Evolutionary conservation across 2,888 invertebrate genomes (phyloP), one percentile per base, ranked within the genome.

Genomic region (Julus scandinavius): DNA sequence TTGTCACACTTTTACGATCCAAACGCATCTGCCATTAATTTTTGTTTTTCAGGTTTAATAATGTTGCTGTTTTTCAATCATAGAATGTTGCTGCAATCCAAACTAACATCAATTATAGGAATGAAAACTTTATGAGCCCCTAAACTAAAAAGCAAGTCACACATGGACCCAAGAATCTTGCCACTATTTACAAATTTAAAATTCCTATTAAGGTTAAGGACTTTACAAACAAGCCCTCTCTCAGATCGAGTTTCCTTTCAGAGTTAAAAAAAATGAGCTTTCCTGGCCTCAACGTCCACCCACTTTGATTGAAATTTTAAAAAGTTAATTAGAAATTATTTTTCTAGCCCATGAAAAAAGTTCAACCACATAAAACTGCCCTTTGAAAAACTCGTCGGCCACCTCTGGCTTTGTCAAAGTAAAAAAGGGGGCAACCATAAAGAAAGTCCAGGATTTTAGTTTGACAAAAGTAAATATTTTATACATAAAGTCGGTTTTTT

Each of bases 261-360:
- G 1, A 58, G 15, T 4, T 0, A 2, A 58, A 58, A 29, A 58
- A 15, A 15, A 58, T 58, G 11, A 29, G 29, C 29, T 58, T 49
- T 63, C 63, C 63, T n/a, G 63, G 63, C 63, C 63, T 63, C 17
- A n/a, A n/a, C 58, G 17, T 63, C 63, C 63, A n/a, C 63, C 63
- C 63, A 63, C 63, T 7, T 63, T 63, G 63, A 63, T 63, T n/a
- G 63, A 9, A 54, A 54, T 17, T 45, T 54, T 13, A 63, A 63
- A 63, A 63, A 63, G 63, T 63, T 63, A 63, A 63, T 63, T n/a
- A 20, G 63, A 63, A 63, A 63, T 63, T 63, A 63, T 63, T 63
- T 63, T 63, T 63, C 63, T n/a, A 63, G n/a, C 63, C 63, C 2
- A 20, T 20, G 63, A 17, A 17, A 17, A 63, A n/a, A 63, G 17